Conservation (phyloP, 2,113 vertebrate species). For the Aramus guarauna region DNA sequence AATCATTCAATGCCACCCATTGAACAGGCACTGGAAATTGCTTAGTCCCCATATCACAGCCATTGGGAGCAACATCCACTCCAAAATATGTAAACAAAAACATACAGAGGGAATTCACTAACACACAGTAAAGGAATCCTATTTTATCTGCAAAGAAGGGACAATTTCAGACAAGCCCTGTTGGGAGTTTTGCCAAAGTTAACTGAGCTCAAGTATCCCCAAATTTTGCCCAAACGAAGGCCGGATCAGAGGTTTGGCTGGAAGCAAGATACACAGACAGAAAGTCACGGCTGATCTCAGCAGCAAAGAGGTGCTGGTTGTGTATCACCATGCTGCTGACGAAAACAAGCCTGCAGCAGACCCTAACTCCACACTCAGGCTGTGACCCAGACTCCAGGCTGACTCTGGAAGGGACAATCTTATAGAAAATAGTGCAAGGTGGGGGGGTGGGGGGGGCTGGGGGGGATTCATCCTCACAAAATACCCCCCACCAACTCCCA, state of each 20-base stretch:
- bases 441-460: neutral
- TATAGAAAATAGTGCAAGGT: neutral
- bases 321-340: neutral
- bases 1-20: neutral
- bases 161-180: neutral
- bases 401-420: neutral
- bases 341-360: neutral
- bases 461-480: neutral
- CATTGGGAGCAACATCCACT: neutral
- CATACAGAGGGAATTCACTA: neutral
- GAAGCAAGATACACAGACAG: neutral
- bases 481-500: neutral
- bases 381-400: neutral
- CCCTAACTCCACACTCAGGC: neutral
- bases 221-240: neutral
- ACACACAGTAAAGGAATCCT: neutral
- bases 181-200: neutral
- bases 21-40: neutral
- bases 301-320: neutral
- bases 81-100: neutral
- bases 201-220: neutral
- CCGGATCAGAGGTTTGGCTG: neutral
- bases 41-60: neutral
- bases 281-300: neutral
- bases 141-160: neutral